Conservation (phyloP, 2,113 vertebrate species). For the Dolichallabes microphthalmus region DNA sequence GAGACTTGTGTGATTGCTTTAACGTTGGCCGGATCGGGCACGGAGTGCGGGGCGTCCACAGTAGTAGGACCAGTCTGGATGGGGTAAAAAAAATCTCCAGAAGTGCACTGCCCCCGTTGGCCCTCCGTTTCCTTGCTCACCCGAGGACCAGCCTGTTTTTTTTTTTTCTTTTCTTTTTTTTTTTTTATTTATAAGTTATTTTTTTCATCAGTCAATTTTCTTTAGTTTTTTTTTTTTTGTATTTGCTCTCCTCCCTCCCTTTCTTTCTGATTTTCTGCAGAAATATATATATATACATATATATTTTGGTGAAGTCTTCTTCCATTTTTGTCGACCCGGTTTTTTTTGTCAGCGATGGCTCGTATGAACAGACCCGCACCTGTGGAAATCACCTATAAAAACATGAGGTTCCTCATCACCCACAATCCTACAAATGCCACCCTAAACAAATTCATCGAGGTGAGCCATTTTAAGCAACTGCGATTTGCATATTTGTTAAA, state of each 20-base stretch:
- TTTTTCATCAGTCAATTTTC: conserved; percentile 56
- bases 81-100: conserved; percentile 89
- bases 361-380: conserved; percentile 99
- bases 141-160: conserved; percentile 89
- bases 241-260: conserved; percentile 47
- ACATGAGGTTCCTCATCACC: conserved; percentile 99
- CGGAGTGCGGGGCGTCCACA: conserved; percentile 80
- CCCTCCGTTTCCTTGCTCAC: conserved; percentile 82
- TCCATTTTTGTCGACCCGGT: conserved; percentile 70
- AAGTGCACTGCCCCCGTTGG: conserved; percentile 91
- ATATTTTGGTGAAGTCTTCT: conserved; percentile 46
- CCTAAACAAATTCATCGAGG: conserved; percentile 99
- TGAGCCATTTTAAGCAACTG: conserved; percentile 67
- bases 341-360: conserved; percentile 83
- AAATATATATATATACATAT: no score
- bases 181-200: conserved; percentile 49
- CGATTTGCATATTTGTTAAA: background rate
- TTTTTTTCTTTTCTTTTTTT: conserved; percentile 62
- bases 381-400: conserved; percentile 99
- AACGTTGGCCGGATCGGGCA: conserved; percentile 70
- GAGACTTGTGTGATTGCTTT: conserved; percentile 79
- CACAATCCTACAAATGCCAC: conserved; percentile 99
- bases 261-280: conserved; percentile 44
- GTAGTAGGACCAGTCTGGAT: conserved; percentile 91
- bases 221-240: conserved; percentile 48